Percentiles rank a stretch among this genome's conserved stretches.
Evolutionary conservation across 2,113 vertebrate species (phyloP).

Genomic region (Indri indri): DNA sequence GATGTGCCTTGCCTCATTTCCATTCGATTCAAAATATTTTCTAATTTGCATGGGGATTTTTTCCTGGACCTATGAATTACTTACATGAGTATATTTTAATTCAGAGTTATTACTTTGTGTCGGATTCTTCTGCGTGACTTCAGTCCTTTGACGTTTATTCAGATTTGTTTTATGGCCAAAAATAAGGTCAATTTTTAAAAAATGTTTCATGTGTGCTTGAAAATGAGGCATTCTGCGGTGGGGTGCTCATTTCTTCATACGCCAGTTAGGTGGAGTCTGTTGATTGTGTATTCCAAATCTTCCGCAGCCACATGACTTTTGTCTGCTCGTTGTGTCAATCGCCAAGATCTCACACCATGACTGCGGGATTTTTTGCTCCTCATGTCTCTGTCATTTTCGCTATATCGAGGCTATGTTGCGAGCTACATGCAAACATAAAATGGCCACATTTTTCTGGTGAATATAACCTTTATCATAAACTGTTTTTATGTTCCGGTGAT

Average conservation of each 20-base stretch:
- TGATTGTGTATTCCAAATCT: neutral
- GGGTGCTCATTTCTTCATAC: fast-evolving
- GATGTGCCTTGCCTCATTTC: neutral
- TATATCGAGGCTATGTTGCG: neutral
- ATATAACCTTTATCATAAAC: neutral
- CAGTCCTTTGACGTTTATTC: neutral
- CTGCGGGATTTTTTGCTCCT: neutral
- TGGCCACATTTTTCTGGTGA: neutral
- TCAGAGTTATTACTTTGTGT: neutral
- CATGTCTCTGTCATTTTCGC: neutral
- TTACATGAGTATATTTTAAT: neutral
- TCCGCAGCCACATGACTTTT: neutral
- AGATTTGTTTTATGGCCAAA: neutral
- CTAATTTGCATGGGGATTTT: neutral
- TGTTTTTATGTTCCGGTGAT: neutral
- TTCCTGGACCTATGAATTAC: neutral
- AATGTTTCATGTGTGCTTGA: neutral
- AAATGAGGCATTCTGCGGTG: neutral
- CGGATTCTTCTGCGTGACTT: neutral
- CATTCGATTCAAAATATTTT: neutral
- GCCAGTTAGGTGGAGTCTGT: neutral
- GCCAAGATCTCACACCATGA: neutral
- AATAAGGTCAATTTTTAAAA: neutral
- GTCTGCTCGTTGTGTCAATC: neutral
- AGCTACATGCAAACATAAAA: neutral